A percentile compares a stretch with the other conserved stretches of the same genome.
Evolutionary conservation across 2,888 invertebrate species (phyloP).

Genomic region (Torymus aiolomorphi): DNA sequence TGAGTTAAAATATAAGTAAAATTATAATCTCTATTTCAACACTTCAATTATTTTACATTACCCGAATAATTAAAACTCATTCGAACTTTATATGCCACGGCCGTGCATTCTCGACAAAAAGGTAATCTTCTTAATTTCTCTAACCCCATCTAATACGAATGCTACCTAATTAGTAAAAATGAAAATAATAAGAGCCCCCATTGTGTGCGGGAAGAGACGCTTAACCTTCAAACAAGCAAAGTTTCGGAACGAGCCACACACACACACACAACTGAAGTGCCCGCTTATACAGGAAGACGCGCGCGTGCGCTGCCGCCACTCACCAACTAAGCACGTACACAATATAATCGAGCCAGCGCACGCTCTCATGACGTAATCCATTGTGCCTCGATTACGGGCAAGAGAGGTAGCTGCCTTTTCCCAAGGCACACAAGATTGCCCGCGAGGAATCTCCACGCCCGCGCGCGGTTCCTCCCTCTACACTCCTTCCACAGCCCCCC

Average conservation of each 20-base stretch:
- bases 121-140: too few species aligned
- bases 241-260: slow-evolving; percentile 15
- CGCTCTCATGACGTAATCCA: slow-evolving; percentile 17
- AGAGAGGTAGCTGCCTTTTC: background rate
- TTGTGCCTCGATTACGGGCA: slow-evolving; percentile 20
- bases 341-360: slow-evolving; percentile 16
- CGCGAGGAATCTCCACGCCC: slow-evolving; percentile 6
- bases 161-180: slow-evolving; percentile 5
- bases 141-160: background rate
- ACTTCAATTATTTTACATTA: too few species aligned
- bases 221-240: slow-evolving; percentile 33
- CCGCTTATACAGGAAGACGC: background rate
- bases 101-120: too few species aligned
- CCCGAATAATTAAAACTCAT: too few species aligned
- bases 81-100: too few species aligned
- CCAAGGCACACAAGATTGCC: slow-evolving; percentile 22
- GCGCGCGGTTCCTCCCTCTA: background rate
- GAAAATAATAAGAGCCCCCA: slow-evolving; percentile 17
- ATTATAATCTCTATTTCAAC: too few species aligned
- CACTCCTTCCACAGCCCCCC: too few species aligned
- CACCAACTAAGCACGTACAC: slow-evolving; percentile 24
- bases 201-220: background rate
- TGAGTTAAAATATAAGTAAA: too few species aligned
- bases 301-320: background rate
- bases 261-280: background rate